Percentiles rank a stretch among this genome's conserved stretches.
phyloP scores from a whole-genome alignment of 2,113 vertebrate species.

The Bubalus kerabau region DNA sequence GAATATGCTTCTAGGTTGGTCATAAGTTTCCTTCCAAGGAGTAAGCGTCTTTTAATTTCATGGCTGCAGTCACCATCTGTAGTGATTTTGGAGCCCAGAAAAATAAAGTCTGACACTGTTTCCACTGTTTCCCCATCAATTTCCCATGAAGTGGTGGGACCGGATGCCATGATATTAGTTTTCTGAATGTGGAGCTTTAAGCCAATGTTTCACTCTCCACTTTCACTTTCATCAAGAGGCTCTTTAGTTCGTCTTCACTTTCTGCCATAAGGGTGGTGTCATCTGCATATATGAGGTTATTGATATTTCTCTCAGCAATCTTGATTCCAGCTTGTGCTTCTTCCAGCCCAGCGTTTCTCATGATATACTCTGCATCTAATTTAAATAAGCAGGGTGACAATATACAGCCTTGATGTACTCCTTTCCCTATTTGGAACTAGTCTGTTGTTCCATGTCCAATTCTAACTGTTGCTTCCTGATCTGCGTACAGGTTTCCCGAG shows the following conservation, averaged over 20 bases:
- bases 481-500: not conserved
- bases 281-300: too few species aligned
- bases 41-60: not conserved
- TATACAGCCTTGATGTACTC: not conserved
- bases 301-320: too few species aligned
- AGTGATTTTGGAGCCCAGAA: not conserved
- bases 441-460: not conserved
- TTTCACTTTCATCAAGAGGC: too few species aligned
- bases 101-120: too few species aligned
- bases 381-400: not conserved
- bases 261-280: too few species aligned
- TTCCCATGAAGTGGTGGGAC: too few species aligned
- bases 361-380: not conserved
- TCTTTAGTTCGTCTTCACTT: too few species aligned
- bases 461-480: not conserved
- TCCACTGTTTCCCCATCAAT: too few species aligned
- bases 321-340: too few species aligned
- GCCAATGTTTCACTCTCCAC: too few species aligned
- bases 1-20: not conserved
- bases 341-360: rapidly evolving
- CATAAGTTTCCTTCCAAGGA: not conserved
- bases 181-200: too few species aligned
- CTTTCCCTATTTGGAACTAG: not conserved
- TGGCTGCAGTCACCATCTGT: not conserved
- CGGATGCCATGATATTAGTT: too few species aligned